Conservation (phyloP, 2,888 invertebrate genomes). For the Norana najaformis region DNA sequence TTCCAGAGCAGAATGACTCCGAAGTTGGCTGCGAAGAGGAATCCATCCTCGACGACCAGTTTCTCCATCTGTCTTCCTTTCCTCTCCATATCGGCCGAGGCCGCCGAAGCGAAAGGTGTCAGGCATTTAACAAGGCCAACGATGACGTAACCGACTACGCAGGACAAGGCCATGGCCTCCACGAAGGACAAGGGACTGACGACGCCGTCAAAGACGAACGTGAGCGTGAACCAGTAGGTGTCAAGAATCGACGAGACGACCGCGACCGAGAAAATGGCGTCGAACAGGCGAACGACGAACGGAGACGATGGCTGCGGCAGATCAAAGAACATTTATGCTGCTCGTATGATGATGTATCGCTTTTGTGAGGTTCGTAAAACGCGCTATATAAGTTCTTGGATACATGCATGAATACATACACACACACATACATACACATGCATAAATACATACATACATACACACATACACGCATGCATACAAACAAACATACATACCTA, state of each 20-base stretch:
- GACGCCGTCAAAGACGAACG: background rate
- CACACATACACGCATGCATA: background rate
- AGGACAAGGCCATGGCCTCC: background rate
- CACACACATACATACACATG: too few relatives aligned
- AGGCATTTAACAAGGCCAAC: background rate
- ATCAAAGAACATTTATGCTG: background rate
- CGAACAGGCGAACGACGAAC: background rate
- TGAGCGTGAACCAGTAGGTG: background rate
- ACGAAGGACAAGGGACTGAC: background rate
- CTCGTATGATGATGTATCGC: too few relatives aligned
- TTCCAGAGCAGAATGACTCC: background rate
- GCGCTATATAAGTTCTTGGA: too few relatives aligned
- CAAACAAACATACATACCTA: background rate
- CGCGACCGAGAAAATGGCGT: background rate
- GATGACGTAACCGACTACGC: background rate
- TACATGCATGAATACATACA: too few relatives aligned
- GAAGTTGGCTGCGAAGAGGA: background rate
- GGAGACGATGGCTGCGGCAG: background rate
- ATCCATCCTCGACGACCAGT: background rate
- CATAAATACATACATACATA: background rate
- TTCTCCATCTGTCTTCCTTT: background rate
- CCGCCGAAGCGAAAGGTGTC: background rate
- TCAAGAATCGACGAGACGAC: background rate
- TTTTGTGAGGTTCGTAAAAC: too few relatives aligned
- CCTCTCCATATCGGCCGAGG: background rate